Percentiles rank a stretch among this genome's conserved stretches.
Evolutionary conservation across 1,140 invertebrate genomes (phyloP).

Genomic region (Euglossa dilemma): DNA sequence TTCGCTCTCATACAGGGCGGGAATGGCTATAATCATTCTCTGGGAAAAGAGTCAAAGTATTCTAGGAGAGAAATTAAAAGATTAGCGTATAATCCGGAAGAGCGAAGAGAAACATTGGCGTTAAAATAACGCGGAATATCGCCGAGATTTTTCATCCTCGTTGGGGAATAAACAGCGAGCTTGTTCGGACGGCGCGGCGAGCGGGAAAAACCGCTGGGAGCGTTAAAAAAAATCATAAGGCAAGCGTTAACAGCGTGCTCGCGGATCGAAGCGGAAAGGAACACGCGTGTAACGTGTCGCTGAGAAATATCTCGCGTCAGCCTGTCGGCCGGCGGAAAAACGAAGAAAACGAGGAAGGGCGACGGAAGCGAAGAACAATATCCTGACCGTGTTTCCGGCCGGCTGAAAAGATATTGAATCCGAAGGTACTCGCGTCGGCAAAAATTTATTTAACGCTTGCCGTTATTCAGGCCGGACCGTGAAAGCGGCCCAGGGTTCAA

Average conservation of each 20-base stretch:
- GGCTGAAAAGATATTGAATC: neutral
- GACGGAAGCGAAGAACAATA: neutral
- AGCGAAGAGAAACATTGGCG: neutral
- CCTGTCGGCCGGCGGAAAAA: neutral
- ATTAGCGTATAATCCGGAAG: no score
- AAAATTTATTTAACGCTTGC: constrained; percentile 37
- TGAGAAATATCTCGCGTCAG: constrained; percentile 19
- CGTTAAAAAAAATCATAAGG: neutral
- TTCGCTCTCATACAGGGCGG: no score
- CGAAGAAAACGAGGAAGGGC: neutral
- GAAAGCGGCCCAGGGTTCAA: neutral
- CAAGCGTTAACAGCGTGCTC: neutral
- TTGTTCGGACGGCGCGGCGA: no score
- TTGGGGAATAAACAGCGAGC: no score
- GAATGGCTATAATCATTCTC: no score
- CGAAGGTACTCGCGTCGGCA: neutral
- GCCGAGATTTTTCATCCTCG: neutral
- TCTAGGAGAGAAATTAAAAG: no score
- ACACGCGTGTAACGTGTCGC: neutral
- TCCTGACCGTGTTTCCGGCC: neutral
- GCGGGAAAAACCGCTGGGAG: no score
- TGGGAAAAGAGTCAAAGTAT: no score
- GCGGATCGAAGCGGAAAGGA: neutral
- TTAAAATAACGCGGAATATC: neutral
- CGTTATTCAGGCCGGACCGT: constrained; percentile 13